These are phyloP conservation scores for Theropithecus gelada DNA, from an alignment of 2,113 vertebrate genomes.

Conservation along the genomic window DNA sequence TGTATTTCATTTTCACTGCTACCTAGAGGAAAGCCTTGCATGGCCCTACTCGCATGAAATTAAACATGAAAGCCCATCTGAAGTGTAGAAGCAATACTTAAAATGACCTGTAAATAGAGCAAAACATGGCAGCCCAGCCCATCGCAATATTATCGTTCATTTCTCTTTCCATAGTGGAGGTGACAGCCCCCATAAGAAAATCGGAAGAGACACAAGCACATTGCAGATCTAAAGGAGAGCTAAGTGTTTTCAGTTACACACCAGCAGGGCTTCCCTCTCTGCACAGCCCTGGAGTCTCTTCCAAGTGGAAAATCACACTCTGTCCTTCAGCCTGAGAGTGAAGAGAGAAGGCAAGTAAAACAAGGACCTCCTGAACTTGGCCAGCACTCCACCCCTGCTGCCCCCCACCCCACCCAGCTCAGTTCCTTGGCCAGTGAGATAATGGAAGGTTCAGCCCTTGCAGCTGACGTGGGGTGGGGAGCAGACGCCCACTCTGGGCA, in stretches of 20 bases:
- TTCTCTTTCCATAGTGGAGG: conserved; percentile 28
- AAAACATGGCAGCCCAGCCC: conserved; percentile 60
- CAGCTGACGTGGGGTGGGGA: conserved; percentile 50
- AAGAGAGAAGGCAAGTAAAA: not conserved
- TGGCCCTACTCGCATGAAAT: conserved; percentile 63
- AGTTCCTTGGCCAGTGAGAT: conserved; percentile 35
- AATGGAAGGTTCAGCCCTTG: conserved; percentile 21
- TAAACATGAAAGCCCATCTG: conserved; percentile 71
- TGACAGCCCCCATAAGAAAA: conserved; percentile 44
- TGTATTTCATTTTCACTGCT: conserved; percentile 79
- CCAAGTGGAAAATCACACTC: conserved; percentile 54
- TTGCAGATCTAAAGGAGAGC: conserved; percentile 50
- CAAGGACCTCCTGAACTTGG: conserved; percentile 23
- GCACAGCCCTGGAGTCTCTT: conserved; percentile 53
- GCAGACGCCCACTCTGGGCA: conserved; percentile 55
- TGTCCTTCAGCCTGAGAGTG: conserved; percentile 8
- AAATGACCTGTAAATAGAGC: conserved; percentile 65
- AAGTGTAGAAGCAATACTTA: conserved; percentile 65
- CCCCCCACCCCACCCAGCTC: not conserved
- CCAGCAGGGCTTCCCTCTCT: conserved; percentile 44
- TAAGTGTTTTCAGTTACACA: conserved; percentile 47
- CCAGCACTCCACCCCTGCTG: not conserved
- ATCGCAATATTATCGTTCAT: conserved; percentile 4
- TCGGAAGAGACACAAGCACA: conserved; percentile 52
- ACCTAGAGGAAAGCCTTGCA: conserved; percentile 70